These are phyloP conservation scores for Pantala flavescens DNA, from an alignment of 1,140 invertebrate genomes.

Conservation along the genomic window DNA sequence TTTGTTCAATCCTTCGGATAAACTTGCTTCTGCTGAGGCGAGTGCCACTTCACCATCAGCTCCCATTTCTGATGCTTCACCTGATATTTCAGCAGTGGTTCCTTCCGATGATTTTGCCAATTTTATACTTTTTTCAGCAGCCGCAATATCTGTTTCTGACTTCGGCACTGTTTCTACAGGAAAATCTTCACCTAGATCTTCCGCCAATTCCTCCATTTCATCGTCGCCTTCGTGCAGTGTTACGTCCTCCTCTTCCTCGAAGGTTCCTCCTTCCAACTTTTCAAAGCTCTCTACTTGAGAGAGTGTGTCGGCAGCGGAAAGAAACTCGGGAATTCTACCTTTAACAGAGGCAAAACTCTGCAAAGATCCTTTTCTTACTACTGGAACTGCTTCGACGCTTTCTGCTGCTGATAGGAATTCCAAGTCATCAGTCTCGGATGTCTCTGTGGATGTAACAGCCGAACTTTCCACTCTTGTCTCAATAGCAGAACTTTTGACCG, in stretches of 20 bases:
- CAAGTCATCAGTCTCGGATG: background rate
- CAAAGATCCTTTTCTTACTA: background rate
- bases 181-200: background rate
- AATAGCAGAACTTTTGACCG: background rate
- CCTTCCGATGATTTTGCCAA: background rate
- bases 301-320: background rate
- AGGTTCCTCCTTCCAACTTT: slow-evolving; percentile 16
- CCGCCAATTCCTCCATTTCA: background rate
- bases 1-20: slow-evolving; percentile 11
- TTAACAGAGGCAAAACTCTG: background rate
- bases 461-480: background rate
- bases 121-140: background rate
- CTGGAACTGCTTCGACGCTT: background rate
- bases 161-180: background rate
- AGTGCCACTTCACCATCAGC: background rate
- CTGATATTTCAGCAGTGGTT: background rate
- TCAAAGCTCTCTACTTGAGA: slow-evolving; percentile 20
- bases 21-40: background rate
- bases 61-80: no score
- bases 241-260: slow-evolving; percentile 25
- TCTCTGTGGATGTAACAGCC: background rate
- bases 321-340: background rate
- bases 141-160: background rate
- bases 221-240: slow-evolving; percentile 26
- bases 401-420: background rate